These are phyloP conservation scores for Zygogramma bicolorata DNA, from an alignment of 2,888 invertebrate genomes.

Conservation along the genomic window DNA sequence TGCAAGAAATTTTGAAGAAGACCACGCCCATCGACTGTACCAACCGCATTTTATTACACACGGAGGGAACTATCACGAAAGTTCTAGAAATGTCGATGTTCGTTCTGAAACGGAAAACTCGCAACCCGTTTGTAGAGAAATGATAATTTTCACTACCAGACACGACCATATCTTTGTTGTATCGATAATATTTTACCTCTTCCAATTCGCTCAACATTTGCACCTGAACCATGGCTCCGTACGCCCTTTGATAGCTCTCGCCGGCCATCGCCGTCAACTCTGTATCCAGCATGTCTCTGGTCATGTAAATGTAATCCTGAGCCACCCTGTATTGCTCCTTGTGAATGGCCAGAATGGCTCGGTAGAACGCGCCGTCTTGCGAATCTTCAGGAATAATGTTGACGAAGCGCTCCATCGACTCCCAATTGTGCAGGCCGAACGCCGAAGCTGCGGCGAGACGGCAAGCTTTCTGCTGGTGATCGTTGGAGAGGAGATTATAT, in stretches of 20 bases:
- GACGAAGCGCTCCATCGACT: slow-evolving; percentile 90
- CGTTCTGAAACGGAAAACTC: no score
- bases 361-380: slow-evolving; percentile 95
- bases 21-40: no score
- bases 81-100: no score
- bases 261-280: slow-evolving; percentile 97
- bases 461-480: slow-evolving; percentile 79
- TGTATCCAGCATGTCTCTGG: slow-evolving; percentile 93
- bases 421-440: slow-evolving; percentile 96
- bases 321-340: slow-evolving; percentile 74
- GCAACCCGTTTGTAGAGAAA: neutral
- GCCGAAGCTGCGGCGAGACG: slow-evolving; percentile 94
- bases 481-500: slow-evolving; percentile 74
- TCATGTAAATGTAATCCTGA: slow-evolving; percentile 86
- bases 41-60: no score
- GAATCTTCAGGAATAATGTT: slow-evolving; percentile 90
- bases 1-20: no score
- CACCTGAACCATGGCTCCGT: slow-evolving; percentile 95
- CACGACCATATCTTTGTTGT: neutral
- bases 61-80: no score
- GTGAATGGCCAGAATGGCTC: slow-evolving; percentile 93
- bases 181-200: slow-evolving; percentile 70
- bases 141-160: neutral
- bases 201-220: slow-evolving; percentile 98
- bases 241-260: slow-evolving; percentile 95